Percentiles rank a stretch among this genome's conserved stretches.
Evolutionary conservation across 92 coral and sea anemone genomes (phyloP).

Genomic region (Pocillopora meandrina): DNA sequence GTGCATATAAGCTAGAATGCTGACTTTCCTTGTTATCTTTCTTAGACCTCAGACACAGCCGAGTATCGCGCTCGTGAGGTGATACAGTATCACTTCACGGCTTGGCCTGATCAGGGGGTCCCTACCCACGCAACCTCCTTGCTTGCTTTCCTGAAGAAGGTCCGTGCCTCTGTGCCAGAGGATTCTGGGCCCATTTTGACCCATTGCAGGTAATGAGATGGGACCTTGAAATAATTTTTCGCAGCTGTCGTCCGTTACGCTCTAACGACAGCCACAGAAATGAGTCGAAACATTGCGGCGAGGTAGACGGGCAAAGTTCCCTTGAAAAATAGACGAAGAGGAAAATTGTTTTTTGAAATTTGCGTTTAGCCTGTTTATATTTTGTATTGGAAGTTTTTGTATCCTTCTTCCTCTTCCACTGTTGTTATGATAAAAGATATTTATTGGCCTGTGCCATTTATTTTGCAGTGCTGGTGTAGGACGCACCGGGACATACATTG

Average conservation of each 20-base stretch:
- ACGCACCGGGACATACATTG: constrained; percentile 85
- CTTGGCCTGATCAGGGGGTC: constrained; percentile 96
- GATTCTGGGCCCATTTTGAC: constrained; percentile 82
- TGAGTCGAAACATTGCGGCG: too few relatives aligned
- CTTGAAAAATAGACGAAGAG: too few relatives aligned
- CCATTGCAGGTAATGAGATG: constrained; percentile 77
- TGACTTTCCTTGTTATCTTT: background rate
- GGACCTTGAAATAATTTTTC: background rate
- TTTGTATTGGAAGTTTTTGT: too few relatives aligned
- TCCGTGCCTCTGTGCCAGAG: constrained; percentile 66
- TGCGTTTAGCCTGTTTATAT: too few relatives aligned
- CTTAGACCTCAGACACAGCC: constrained; percentile 53
- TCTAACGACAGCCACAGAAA: too few relatives aligned
- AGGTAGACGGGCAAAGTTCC: too few relatives aligned
- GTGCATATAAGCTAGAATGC: background rate
- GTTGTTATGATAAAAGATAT: background rate
- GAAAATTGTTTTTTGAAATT: too few relatives aligned
- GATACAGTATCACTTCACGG: constrained; percentile 83
- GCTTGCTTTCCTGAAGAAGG: constrained; percentile 75
- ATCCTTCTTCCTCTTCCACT: background rate
- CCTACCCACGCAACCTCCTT: constrained; percentile 90
- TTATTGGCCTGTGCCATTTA: background rate
- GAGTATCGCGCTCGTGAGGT: constrained; percentile 77
- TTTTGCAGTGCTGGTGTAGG: constrained; percentile 86
- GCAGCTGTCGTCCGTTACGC: background rate